Conservation (phyloP, 1,140 invertebrate genomes). For the Acromyrmex echinatior region DNA sequence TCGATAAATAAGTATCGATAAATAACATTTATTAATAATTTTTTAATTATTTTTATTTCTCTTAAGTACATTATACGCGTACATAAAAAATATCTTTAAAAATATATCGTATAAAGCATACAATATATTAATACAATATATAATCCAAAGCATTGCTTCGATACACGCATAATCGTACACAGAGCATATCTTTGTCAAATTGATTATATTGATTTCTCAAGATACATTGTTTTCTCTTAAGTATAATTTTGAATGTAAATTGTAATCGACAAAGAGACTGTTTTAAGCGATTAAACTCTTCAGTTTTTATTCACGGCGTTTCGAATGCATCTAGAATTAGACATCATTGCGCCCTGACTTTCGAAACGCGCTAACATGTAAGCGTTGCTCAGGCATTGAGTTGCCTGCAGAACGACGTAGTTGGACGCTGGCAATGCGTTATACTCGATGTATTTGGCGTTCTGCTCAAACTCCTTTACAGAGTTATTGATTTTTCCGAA, state of each 20-base stretch:
- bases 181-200: not conserved
- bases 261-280: not conserved
- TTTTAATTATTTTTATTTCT: slow-evolving; percentile 16
- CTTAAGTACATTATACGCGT: not conserved
- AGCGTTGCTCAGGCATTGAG: not conserved
- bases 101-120: slow-evolving; percentile 4
- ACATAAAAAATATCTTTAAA: not conserved
- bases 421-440: not conserved
- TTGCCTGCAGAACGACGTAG: not conserved
- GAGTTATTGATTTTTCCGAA: not conserved
- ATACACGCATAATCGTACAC: not conserved
- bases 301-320: not conserved
- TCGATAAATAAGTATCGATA: no score
- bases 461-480: not conserved
- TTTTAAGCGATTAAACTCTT: not conserved
- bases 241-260: not conserved
- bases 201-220: not conserved
- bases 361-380: slow-evolving; percentile 1
- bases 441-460: not conserved
- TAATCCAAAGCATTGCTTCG: not conserved
- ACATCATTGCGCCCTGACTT: not conserved
- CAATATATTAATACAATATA: no score
- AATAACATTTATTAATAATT: not conserved
- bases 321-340: not conserved
- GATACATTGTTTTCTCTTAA: not conserved